Base-by-base conservation (phyloP, 2,797 vertebrate genomes). In the Gymnoscopelus microlampas region DNA sequence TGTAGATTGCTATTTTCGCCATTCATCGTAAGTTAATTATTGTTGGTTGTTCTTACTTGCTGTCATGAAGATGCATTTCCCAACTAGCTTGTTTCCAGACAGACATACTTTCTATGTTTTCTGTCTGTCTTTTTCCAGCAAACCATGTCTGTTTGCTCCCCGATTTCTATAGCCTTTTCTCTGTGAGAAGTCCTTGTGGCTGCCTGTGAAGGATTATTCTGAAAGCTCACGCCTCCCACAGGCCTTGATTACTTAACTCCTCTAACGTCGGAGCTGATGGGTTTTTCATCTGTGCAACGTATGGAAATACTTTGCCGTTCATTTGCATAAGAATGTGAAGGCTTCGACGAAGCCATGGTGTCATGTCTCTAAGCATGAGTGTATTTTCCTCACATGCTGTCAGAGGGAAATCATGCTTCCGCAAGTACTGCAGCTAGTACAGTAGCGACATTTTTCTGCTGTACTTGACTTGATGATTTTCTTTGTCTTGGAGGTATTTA, bases 301-400 rank as follows among this genome's bases (percentile, higher is more conserved):
- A 66, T 15, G 1, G 39, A 50, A 51, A 39, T 24, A 50, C 80
- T 87, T 74, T 67, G 65, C 83, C 73, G 72, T 66, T 73, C 11
- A 60, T 74, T 75, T 79, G 65, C 78, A 70, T 51, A 61, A 69
- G 77, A 85, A 86, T 87, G 74, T 53, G 66, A 79, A 62, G 8
- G n/a, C n/a, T 74, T 59, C 47, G 53, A 62, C 66, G 9, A 11
- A 4, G 63, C 55, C 11, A 9, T 51, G 24, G 9, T 66, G 39
- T 48, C 4, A 12, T 26, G 29, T 56, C 24, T 56, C 53, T 79
- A 3, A 60, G 44, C 76, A 56, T 47, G 54, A 71, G 4, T 78
- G 79, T 67, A 57, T 50, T 67, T 65, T 60, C 29, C 60, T 71
- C 57, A 35, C 53, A 32, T 62, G 14, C 11, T 13, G 50, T 13